A percentile compares a stretch with the other conserved stretches of the same genome.
Evolutionary conservation across 2,888 invertebrate genomes (phyloP).

Genomic region (Nezara viridula): DNA sequence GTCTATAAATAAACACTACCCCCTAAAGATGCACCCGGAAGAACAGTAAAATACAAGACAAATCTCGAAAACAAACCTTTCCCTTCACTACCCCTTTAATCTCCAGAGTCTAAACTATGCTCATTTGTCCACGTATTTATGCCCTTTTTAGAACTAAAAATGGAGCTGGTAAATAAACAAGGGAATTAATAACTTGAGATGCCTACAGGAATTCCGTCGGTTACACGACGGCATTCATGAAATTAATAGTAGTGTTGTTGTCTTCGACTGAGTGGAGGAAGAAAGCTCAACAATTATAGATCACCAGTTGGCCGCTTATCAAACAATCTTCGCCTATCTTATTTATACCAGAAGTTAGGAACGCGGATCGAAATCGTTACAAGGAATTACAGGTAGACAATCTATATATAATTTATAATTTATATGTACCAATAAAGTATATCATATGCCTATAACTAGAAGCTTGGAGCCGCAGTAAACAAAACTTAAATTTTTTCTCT

Average conservation of each 20-base stretch:
- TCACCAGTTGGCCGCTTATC: conserved; percentile 20
- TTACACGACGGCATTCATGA: background rate
- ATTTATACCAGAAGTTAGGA: conserved; percentile 31
- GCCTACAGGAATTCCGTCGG: background rate
- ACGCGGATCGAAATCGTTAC: background rate
- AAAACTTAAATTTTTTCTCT: no score
- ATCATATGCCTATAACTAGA: no score
- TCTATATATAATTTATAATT: background rate
- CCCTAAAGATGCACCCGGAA: background rate
- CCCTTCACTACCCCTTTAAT: background rate
- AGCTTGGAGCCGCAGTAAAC: no score
- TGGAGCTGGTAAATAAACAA: background rate
- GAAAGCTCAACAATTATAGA: conserved; percentile 35
- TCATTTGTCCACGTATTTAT: background rate
- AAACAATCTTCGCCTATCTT: conserved; percentile 25
- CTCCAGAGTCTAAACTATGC: background rate
- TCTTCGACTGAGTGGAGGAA: background rate
- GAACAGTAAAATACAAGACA: background rate
- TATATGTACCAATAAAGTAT: no score
- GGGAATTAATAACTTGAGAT: background rate
- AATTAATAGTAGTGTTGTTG: conserved; percentile 27
- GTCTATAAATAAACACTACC: no score
- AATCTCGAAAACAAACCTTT: background rate
- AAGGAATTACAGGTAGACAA: background rate
- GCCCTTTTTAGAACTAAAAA: background rate